phyloP scores from a whole-genome alignment of 2,888 invertebrate species.

The Lithophane semibrunnea region DNA sequence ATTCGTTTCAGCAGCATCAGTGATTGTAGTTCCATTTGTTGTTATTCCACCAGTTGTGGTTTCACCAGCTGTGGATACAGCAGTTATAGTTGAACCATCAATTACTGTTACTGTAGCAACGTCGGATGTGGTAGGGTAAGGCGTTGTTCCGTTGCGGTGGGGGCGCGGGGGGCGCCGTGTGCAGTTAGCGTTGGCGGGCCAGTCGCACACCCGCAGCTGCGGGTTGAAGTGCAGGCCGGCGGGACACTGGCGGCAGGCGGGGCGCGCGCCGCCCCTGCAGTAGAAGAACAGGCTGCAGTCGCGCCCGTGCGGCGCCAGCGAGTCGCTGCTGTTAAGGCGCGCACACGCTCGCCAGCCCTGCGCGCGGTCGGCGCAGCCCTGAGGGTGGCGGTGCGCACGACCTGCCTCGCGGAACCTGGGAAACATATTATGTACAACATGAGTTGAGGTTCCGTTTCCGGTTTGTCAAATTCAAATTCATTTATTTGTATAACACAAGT shows the following conservation, averaged over 20 bases:
- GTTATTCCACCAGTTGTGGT: no score
- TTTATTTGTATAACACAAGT: no score
- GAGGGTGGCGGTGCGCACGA: background rate
- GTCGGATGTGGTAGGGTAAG: background rate
- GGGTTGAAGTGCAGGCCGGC: constrained; percentile 72
- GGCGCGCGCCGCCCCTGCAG: constrained; percentile 59
- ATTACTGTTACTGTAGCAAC: background rate
- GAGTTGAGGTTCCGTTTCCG: background rate
- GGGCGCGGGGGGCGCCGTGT: background rate
- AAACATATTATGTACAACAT: background rate
- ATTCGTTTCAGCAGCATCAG: background rate
- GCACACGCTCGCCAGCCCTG: constrained; percentile 60
- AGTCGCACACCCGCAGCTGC: constrained; percentile 69
- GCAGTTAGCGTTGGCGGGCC: constrained; percentile 67
- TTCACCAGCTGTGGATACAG: background rate
- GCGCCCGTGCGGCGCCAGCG: constrained; percentile 70
- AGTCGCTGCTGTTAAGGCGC: constrained; percentile 53
- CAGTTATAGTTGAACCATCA: background rate
- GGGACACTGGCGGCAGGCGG: constrained; percentile 73
- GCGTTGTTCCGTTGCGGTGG: background rate
- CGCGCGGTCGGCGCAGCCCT: constrained; percentile 32
- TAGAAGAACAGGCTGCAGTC: constrained; percentile 75
- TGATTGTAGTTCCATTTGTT: no score
- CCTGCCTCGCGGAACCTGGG: constrained; percentile 12
- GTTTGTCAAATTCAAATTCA: background rate